Base-by-base conservation (phyloP, 2,113 vertebrate genomes). In the Melanocharis versteri region DNA sequence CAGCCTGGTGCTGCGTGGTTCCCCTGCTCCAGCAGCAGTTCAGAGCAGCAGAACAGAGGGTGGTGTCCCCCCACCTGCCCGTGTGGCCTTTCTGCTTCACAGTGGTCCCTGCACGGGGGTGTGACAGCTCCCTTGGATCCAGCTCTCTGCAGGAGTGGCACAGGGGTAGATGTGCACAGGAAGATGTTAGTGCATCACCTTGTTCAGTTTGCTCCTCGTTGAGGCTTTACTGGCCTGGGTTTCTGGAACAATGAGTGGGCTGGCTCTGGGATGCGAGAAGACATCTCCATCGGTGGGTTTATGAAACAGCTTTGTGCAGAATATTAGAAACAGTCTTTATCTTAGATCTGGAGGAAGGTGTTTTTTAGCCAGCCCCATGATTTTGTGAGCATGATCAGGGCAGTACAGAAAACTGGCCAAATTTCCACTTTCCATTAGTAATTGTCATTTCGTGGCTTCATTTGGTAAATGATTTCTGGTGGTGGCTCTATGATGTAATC, bases 161-260 rank as follows among this genome's bases (percentile, higher is more conserved):
- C 39, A 69, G 51, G 35, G 22, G 12, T 18, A 6, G 58, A 11
- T 33, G 56, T 1, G 1, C 2, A 6, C 22, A 4, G 40, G 54
- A 58, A 77, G 61, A 11, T 54, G 54, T 10, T 16, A 3, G 7
- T 50, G 37, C 58, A 45, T 39, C 28, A 9, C 11, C 30, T 20
- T 31, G 35, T 7, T 7, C 37, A 9, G 9, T 37, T 27, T 13
- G 53, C 76, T 85, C 33, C 44, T 91, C 0, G 0, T 2, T 1
- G 4, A 69, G 50, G 35, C 42, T 84, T 87, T 42, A 70, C 73
- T 47, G 39, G 39, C 56, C 72, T 37, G 56, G 9, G 7, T 66
- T 89, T 87, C 44, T 78, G 69, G 16, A 66, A 14, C 35, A 13
- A 27, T 26, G 80, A 20, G 31, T 81, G 31, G 47, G 35, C 27